phyloP scores from a whole-genome alignment of 2,888 invertebrate species.

The Psylliodes chrysocephalus region DNA sequence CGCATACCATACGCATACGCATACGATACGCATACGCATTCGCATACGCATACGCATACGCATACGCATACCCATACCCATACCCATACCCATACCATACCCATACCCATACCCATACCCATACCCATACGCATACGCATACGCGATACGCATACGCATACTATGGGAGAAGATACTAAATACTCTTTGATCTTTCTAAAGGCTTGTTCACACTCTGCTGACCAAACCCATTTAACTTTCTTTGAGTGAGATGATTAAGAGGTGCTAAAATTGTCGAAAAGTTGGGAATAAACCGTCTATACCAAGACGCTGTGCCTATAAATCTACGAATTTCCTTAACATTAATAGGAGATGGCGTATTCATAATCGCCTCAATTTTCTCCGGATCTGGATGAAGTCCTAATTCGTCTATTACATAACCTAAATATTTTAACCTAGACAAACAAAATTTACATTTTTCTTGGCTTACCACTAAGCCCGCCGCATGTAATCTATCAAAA shows the following conservation, averaged over 20 bases:
- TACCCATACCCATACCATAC: too few species aligned
- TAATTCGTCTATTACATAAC: conserved; percentile 30
- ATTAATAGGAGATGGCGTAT: conserved; percentile 14
- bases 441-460: conserved; percentile 33
- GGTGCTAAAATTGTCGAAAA: too few species aligned
- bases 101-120: too few species aligned
- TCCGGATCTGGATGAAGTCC: conserved; percentile 31
- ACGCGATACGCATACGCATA: too few species aligned
- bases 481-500: conserved; percentile 30
- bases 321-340: conserved; percentile 24
- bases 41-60: too few species aligned
- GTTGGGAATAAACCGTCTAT: conserved; percentile 23
- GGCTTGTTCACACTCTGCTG: neutral
- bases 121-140: too few species aligned
- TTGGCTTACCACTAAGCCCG: conserved; percentile 44
- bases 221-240: neutral
- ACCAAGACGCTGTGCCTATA: conserved; percentile 25
- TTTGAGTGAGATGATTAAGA: neutral
- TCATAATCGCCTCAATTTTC: conserved; percentile 25
- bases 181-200: conserved; percentile 1
- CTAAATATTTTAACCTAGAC: conserved; percentile 30
- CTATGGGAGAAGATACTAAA: neutral
- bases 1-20: too few species aligned
- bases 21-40: too few species aligned
- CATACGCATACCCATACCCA: too few species aligned